Evolutionary conservation across 2,113 vertebrate genomes (phyloP), one percentile per base, ranked within the genome.

Genomic region (Chelonoidis abingdonii): DNA sequence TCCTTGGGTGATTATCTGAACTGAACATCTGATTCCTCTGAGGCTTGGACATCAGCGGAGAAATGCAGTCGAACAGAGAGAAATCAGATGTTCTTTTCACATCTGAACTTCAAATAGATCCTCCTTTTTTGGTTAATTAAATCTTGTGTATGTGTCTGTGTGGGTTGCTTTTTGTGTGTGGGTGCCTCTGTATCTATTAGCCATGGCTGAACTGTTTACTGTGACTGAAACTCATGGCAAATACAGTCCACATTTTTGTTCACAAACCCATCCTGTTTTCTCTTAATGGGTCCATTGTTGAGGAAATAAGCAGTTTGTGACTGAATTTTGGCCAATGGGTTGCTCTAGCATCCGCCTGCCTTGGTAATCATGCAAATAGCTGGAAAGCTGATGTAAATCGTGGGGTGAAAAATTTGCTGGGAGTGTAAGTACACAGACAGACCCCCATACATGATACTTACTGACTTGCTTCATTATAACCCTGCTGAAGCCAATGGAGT

Each of bases 11-110:
- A 81, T 96, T 97, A 97, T 97, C 96, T 97, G 79, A 50, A 41
- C 79, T 97, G 96, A 97, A 97, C 96, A 97, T 97, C 96, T 97
- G 96, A 96, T 96, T 96, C 76, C 89, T 97, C 89, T 96, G 97
- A 96, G 95, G 93, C 97, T 94, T 95, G 95, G 96, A 94, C 96
- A 95, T 97, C 94, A 97, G 93, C 90, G 96, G 96, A 92, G 83
- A 94, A 97, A 95, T 95, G 94, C 94, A 97, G 95, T 96, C 91
- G 79, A 91, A 59, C n/a, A 76, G 65, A 95, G 95, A 95, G 97
- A 95, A 95, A 95, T 96, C 95, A 94, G 88, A 56, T 93, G 97
- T 92, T 93, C 93, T 96, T 97, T 96, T 97, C 91, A 95, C 93
- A 92, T 90, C 84, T 97, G 92, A 95, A 96, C 94, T 96, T 97